A percentile compares a stretch with the other conserved stretches of the same genome.
These are phyloP conservation scores for Diorhabda carinulata DNA, from an alignment of 1,140 invertebrate genomes.

Conservation along the genomic window DNA sequence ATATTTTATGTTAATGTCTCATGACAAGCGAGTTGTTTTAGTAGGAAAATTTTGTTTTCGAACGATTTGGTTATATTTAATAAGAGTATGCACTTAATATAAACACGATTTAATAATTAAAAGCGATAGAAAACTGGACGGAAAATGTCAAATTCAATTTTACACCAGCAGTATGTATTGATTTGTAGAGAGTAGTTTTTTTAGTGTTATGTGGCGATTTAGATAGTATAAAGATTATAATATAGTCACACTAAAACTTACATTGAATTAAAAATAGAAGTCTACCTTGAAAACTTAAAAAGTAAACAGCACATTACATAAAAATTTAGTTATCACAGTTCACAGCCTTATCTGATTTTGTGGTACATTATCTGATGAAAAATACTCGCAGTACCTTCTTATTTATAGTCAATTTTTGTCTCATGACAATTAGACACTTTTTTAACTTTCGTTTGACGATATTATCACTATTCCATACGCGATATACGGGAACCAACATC, in stretches of 20 bases:
- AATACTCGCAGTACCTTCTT: constrained; percentile 40
- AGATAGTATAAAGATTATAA: neutral
- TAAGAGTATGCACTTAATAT: no score
- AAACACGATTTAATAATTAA: neutral
- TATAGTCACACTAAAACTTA: constrained; percentile 19
- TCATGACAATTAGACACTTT: constrained; percentile 42
- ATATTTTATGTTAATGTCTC: no score
- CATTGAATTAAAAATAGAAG: constrained; percentile 22
- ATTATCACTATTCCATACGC: constrained; percentile 15
- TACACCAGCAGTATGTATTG: neutral
- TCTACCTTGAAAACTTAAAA: constrained; percentile 19
- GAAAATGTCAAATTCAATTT: neutral
- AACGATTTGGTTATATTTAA: no score
- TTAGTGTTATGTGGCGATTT: neutral
- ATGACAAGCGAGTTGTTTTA: no score
- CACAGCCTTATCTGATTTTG: constrained; percentile 20
- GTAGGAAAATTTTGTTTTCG: no score
- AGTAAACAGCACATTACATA: constrained; percentile 23
- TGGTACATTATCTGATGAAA: constrained; percentile 19
- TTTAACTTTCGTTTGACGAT: constrained; percentile 38
- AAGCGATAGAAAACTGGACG: neutral
- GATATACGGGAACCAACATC: neutral
- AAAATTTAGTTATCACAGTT: constrained; percentile 24
- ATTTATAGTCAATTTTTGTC: constrained; percentile 42
- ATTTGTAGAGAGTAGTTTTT: constrained; percentile 2